Base-by-base conservation (phyloP, 2,888 invertebrate genomes). In the Acronicta leporina region DNA sequence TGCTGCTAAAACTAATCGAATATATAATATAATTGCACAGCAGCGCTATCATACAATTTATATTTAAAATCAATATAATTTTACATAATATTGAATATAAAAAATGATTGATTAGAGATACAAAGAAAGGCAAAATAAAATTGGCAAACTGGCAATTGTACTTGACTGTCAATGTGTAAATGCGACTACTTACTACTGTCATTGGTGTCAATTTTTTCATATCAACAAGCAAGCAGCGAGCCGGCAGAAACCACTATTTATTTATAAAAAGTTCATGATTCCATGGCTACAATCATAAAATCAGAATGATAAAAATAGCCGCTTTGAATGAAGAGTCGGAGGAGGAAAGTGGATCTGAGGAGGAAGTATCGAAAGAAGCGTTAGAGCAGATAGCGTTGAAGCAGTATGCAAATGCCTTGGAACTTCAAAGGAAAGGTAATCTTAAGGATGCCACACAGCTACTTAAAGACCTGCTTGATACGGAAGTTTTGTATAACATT, bases 341-440 rank as follows among this genome's bases (percentile, higher is more conserved):
- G 52, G 95, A 95, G 48, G 96, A 96, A 44, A 95, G 95, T 76
- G 95, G 94, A 66, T 92, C 92, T 9, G 95, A 94, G 53, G 92
- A 90, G 48, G 94, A 93, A 76, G 92, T 94, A 3, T 93, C 94
- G 2, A 86, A 82, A 69, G 94, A 95, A 74, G 94, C 94, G 0
- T 82, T 97, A 95, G 98, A 98, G 92, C 97, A 98, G 86, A 97
- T 97, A 73, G 97, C 97, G 0, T 94, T 97, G 49, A 96, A 96
- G 52, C 95, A 97, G 75, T 98, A 98, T 85, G 96, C 97, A 62
- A 96, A 96, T 88, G 97, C 97, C 9, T 92, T 98, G 47, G 95
- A 96, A 51, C 91, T 97, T 38, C 96, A 97, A 83, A 95, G 96
- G 75, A 95, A 96, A 78, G 96, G 96, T 10, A 95, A 96, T 69